Conservation (phyloP, 2,888 invertebrate genomes). For the Ditylenchus weischeri region DNA sequence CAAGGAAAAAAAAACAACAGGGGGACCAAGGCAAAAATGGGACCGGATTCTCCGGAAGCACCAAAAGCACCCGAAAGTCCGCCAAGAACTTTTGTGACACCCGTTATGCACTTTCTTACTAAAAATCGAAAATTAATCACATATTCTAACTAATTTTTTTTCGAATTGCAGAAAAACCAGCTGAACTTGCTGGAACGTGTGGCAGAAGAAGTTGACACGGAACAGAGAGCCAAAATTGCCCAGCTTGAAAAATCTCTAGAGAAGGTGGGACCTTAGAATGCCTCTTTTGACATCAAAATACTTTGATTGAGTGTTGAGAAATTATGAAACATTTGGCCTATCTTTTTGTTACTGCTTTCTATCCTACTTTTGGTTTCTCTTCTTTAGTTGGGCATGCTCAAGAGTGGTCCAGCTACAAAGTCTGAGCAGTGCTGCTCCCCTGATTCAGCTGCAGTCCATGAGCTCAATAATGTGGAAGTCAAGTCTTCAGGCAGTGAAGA, state of each 20-base stretch:
- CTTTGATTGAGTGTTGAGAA: too few species aligned
- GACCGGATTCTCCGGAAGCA: too few species aligned
- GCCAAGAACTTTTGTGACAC: too few species aligned
- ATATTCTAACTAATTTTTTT: not conserved
- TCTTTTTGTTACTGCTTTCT: conserved; percentile 7
- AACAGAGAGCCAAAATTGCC: conserved; percentile 2
- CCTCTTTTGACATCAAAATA: too few species aligned
- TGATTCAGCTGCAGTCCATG: not conserved
- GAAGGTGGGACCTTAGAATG: too few species aligned
- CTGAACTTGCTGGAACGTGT: not conserved
- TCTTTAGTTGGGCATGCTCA: not conserved
- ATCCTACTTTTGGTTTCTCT: not conserved
- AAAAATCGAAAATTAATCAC: not conserved
- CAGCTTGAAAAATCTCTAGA: too few species aligned
- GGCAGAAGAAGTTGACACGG: conserved; percentile 3
- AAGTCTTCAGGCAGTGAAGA: conserved; percentile 5
- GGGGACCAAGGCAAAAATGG: too few species aligned
- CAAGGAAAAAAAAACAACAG: too few species aligned
- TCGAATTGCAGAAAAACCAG: not conserved
- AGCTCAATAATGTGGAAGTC: not conserved
- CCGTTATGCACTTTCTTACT: too few species aligned
- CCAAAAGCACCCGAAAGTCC: too few species aligned
- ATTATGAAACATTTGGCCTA: too few species aligned
- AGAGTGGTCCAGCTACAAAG: not conserved
- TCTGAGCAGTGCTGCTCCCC: not conserved